Conservation (phyloP, 2,888 invertebrate genomes). For the Syritta pipiens region DNA sequence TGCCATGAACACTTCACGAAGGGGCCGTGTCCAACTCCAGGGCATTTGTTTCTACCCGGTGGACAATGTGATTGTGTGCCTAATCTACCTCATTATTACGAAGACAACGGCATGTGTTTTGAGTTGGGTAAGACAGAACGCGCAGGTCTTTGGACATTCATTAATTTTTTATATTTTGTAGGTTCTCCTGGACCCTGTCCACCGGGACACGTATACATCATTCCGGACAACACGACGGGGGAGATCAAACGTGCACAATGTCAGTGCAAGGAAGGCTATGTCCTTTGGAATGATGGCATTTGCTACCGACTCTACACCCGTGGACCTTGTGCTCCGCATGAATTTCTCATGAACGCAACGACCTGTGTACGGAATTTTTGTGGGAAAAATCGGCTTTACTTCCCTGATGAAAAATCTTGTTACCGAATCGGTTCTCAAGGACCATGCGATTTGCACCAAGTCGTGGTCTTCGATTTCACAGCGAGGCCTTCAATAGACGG, state of each 20-base stretch:
- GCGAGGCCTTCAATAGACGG: slow-evolving; percentile 89
- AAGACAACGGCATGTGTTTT: slow-evolving; percentile 85
- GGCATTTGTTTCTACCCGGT: slow-evolving; percentile 88
- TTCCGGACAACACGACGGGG: slow-evolving; percentile 77
- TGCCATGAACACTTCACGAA: slow-evolving; percentile 90
- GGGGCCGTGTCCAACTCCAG: slow-evolving; percentile 88
- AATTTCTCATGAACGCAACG: slow-evolving; percentile 86
- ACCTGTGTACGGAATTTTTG: slow-evolving; percentile 87
- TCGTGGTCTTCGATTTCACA: slow-evolving; percentile 90
- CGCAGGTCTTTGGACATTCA: background rate
- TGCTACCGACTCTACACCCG: slow-evolving; percentile 90
- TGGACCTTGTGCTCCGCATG: slow-evolving; percentile 86
- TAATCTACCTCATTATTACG: slow-evolving; percentile 87
- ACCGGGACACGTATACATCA: slow-evolving; percentile 85
- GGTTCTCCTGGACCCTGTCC: slow-evolving; percentile 88
- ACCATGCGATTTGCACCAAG: slow-evolving; percentile 86
- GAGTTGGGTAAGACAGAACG: slow-evolving; percentile 84
- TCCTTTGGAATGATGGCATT: slow-evolving; percentile 83
- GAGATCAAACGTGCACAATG: slow-evolving; percentile 81
- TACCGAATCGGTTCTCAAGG: slow-evolving; percentile 89
- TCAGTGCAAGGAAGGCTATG: slow-evolving; percentile 85
- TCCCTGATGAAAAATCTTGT: slow-evolving; percentile 86
- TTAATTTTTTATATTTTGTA: slow-evolving; percentile 74
- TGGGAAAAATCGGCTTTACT: slow-evolving; percentile 86
- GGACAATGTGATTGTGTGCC: slow-evolving; percentile 86